phyloP scores from a whole-genome alignment of 2,888 invertebrate species.

The Leucoptera coffeella region DNA sequence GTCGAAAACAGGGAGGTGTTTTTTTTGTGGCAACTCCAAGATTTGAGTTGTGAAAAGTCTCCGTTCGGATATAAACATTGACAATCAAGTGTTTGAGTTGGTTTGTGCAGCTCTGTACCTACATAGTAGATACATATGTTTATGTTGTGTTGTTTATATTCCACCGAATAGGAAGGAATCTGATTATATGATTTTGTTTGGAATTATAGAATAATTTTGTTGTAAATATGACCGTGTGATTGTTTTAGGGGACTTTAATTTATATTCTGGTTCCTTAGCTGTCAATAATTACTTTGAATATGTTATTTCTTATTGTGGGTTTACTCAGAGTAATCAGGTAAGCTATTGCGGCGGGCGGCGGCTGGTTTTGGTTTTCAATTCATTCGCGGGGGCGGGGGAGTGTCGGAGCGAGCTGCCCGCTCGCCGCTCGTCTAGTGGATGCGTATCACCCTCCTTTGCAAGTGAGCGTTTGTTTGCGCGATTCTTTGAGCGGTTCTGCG shows the following conservation, averaged over 20 bases:
- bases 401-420: not conserved
- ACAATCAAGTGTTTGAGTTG: too few relatives aligned
- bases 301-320: not conserved
- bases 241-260: too few relatives aligned
- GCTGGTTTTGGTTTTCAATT: not conserved
- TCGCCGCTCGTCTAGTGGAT: not conserved
- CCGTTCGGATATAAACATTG: slow-evolving; percentile 5
- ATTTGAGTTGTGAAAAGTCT: slow-evolving; percentile 6
- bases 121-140: too few relatives aligned
- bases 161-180: not conserved
- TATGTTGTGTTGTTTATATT: too few relatives aligned
- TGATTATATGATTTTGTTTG: not conserved
- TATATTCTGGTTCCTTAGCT: too few relatives aligned
- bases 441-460: not conserved
- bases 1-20: too few relatives aligned
- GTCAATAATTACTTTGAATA: slow-evolving; percentile 1
- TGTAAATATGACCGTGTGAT: too few relatives aligned
- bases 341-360: not conserved
- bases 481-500: not conserved
- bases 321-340: not conserved
- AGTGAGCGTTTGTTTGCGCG: not conserved
- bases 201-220: too few relatives aligned
- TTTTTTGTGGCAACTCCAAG: slow-evolving; percentile 8
- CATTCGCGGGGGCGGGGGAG: too few relatives aligned
- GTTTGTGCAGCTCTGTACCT: too few relatives aligned